Evolutionary conservation across 2,888 invertebrate species (phyloP), one percentile per base, ranked within the genome.

Genomic region (Melanchra persicariae): DNA sequence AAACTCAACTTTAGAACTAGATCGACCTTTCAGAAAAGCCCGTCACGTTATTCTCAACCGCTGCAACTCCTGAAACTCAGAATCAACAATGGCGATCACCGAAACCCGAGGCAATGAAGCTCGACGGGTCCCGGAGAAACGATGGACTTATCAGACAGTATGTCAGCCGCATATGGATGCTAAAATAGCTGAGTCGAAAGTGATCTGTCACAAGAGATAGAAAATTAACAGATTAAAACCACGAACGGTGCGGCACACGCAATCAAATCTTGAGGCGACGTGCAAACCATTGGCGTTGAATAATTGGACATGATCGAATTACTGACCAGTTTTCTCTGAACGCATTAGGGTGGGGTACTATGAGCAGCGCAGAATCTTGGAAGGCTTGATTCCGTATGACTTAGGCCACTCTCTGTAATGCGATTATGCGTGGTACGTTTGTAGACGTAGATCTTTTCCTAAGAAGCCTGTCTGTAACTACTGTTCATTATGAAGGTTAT

Each of bases 171-270:
- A 55, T 59, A 68, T 58, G 49, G 45, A 64, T 74, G n/a, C 67
- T 57, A 37, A 67, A 74, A 76, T 70, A 78, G 55, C 57, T 73
- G 52, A 83, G 74, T 67, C 79, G 77, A 85, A 86, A 87, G 82
- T 52, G 5, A 22, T 77, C 60, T 79, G 83, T 83, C 83, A 81
- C 74, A 77, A 82, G 76, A 71, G 59, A 75, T 77, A 78, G 72
- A 61, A 87, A 85, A 88, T 87, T 83, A 88, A 88, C 85, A 82
- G 85, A 88, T 85, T 84, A 73, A 71, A 81, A 80, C 77, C 79
- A 86, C 85, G 82, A 87, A 90, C 77, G 77, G 74, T 80, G 63
- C 57, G 43, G 52, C 74, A 63, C 92, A 92, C 89, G 92, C 92
- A 81, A 90, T 70, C 51, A 45, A 62, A 76, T 67, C 67, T 66